Evolutionary conservation across 2,888 invertebrate genomes (phyloP).

Genomic region (Hecatera dysodea): DNA sequence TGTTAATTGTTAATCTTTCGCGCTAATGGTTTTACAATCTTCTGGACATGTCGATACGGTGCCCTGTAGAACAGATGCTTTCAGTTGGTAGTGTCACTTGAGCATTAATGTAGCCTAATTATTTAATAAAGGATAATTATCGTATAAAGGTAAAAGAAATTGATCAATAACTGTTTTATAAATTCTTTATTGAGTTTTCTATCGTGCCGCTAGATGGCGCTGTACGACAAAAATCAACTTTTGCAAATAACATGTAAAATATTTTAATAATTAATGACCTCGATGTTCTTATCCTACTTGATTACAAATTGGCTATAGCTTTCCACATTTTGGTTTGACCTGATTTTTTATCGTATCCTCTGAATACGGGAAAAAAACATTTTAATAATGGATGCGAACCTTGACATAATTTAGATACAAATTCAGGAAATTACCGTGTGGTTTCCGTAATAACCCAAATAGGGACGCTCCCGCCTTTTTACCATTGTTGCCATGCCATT

Average conservation of each 20-base stretch:
- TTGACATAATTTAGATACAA: conserved; percentile 47
- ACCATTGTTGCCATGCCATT: conserved; percentile 15
- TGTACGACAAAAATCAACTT: neutral
- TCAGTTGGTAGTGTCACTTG: neutral
- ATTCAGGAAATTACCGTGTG: conserved; percentile 45
- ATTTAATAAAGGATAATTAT: neutral
- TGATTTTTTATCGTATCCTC: conserved; percentile 52
- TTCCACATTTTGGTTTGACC: conserved; percentile 45
- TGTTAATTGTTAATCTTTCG: conserved; percentile 20
- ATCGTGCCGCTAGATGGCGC: conserved; percentile 45
- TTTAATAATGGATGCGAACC: conserved; percentile 40
- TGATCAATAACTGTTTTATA: neutral
- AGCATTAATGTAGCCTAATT: no score
- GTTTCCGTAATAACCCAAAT: conserved; percentile 30
- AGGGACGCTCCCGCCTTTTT: conserved; percentile 15
- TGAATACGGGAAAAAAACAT: conserved; percentile 44
- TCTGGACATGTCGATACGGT: conserved; percentile 10
- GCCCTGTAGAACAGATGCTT: neutral
- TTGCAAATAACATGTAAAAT: neutral
- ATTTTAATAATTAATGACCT: conserved; percentile 30
- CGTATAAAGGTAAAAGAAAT: neutral
- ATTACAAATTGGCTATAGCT: conserved; percentile 48
- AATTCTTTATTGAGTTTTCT: neutral
- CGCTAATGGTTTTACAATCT: conserved; percentile 19
- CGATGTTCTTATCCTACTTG: conserved; percentile 50